A percentile compares a stretch with the other conserved stretches of the same genome.
These are phyloP conservation scores for Vanessa cardui DNA, from an alignment of 2,888 invertebrate species.

Conservation along the genomic window DNA sequence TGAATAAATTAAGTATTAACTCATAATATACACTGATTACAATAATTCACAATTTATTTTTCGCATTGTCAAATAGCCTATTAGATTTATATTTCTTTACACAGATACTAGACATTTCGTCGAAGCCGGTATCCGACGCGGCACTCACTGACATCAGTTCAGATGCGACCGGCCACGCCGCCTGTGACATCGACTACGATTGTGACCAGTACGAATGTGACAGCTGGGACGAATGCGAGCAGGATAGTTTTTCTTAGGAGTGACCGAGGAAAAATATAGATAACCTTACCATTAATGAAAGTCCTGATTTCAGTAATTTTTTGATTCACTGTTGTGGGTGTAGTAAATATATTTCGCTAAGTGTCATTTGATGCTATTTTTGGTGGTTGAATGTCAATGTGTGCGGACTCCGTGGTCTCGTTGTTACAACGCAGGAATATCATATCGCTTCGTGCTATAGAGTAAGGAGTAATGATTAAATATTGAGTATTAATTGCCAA, in stretches of 20 bases:
- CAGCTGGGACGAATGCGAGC: constrained; percentile 82
- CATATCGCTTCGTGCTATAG: constrained; percentile 5
- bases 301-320: background rate
- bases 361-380: background rate
- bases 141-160: constrained; percentile 79
- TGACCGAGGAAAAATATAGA: background rate
- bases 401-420: constrained; percentile 21
- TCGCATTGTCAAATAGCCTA: no score
- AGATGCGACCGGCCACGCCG: constrained; percentile 80
- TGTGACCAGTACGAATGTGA: constrained; percentile 78
- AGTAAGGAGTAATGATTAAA: background rate
- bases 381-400: background rate
- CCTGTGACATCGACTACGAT: constrained; percentile 80
- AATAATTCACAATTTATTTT: no score
- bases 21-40: no score
- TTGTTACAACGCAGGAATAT: constrained; percentile 4
- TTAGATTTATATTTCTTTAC: background rate
- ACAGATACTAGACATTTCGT: constrained; percentile 79
- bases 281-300: background rate
- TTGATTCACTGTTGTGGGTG: background rate
- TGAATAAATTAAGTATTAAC: no score
- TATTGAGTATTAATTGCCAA: constrained; percentile 13
- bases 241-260: constrained; percentile 78
- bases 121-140: constrained; percentile 79
- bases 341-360: background rate